Percentiles rank a stretch among this genome's conserved stretches.
Conservation (phyloP, 2,113 vertebrate genomes). For the Vimba vimba region DNA sequence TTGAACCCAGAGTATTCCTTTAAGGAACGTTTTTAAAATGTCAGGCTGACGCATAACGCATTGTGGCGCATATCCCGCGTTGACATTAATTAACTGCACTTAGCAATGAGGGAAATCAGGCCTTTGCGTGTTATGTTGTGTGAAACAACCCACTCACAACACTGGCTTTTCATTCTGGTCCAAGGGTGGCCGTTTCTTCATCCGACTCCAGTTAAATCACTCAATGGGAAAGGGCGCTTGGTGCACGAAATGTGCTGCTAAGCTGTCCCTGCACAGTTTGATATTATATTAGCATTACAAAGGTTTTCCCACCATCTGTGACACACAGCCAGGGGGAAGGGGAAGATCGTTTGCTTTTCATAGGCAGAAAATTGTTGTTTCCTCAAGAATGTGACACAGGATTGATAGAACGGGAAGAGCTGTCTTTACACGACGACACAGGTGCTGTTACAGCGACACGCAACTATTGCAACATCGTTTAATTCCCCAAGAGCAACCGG, state of each 20-base stretch:
- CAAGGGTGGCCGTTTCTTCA: constrained; percentile 75
- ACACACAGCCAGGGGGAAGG: constrained; percentile 61
- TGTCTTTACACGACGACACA: constrained; percentile 12
- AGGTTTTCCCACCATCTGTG: constrained; percentile 80
- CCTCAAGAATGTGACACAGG: constrained; percentile 68
- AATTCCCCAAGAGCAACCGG: constrained; percentile 14
- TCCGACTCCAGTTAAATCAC: constrained; percentile 74
- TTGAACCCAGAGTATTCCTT: constrained; percentile 12
- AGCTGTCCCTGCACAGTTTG: constrained; percentile 76
- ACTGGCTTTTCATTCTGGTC: constrained; percentile 72
- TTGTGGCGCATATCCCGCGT: constrained; percentile 61
- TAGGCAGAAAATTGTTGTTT: constrained; percentile 69
- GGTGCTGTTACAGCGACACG: neutral
- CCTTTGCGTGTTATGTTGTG: constrained; percentile 62
- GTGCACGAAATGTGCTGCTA: constrained; percentile 68
- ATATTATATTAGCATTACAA: constrained; percentile 84
- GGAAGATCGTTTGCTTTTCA: constrained; percentile 68
- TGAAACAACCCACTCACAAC: constrained; percentile 66
- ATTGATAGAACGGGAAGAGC: constrained; percentile 60
- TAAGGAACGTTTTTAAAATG: constrained; percentile 25
- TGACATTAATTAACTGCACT: constrained; percentile 72
- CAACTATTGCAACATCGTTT: constrained; percentile 12
- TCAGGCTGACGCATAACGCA: constrained; percentile 57
- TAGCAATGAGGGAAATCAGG: constrained; percentile 57
- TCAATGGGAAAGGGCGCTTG: constrained; percentile 71